These are phyloP conservation scores for Ibidorhyncha struthersii DNA, from an alignment of 2,113 vertebrate species.

Conservation along the genomic window DNA sequence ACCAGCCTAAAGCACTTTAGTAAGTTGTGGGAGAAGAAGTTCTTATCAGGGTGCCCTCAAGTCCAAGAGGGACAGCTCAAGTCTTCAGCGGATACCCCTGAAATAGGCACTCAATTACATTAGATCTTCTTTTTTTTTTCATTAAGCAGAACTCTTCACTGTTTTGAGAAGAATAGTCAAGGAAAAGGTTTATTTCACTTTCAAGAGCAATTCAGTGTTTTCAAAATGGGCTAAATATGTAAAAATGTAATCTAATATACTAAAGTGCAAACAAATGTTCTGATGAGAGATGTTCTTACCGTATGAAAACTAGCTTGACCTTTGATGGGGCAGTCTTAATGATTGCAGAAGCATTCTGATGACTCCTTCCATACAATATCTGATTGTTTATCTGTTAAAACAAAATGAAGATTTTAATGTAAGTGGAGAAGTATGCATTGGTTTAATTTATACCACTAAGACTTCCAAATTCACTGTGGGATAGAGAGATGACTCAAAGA, in stretches of 20 bases:
- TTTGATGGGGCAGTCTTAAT: constrained; percentile 90
- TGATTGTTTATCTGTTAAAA: constrained; percentile 91
- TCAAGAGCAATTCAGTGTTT: not conserved
- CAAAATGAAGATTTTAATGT: not conserved
- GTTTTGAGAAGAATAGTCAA: not conserved
- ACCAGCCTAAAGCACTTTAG: not conserved
- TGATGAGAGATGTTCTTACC: constrained; percentile 77
- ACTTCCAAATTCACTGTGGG: not conserved
- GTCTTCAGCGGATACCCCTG: not conserved
- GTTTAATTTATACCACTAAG: not conserved
- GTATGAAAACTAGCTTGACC: constrained; percentile 92
- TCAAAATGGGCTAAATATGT: not conserved
- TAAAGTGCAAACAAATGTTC: not conserved
- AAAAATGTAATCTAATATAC: not conserved
- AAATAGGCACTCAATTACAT: not conserved
- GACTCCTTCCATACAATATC: constrained; percentile 93
- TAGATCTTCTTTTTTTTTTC: not conserved
- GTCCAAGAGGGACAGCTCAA: not conserved
- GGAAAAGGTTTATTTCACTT: not conserved
- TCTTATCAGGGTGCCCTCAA: not conserved
- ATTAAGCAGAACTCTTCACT: not conserved
- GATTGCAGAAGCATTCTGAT: constrained; percentile 96
- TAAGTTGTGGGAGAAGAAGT: not conserved
- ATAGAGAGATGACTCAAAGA: not conserved
- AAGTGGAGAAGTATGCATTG: not conserved